These are phyloP conservation scores for Thalpophila matura DNA, from an alignment of 2,888 invertebrate species.

Conservation along the genomic window DNA sequence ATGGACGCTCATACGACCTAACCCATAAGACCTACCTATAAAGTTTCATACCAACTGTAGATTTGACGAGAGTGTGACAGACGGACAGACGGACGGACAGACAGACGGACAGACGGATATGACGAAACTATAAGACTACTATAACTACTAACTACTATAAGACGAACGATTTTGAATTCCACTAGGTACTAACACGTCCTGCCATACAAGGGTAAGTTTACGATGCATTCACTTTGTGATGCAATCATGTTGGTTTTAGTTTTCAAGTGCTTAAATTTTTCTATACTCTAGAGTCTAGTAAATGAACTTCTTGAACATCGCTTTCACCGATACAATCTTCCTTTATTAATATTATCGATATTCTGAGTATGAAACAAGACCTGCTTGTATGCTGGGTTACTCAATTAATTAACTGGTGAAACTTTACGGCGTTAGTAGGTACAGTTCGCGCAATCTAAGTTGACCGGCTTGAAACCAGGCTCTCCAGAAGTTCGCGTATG, in stretches of 20 bases:
- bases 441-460: too few species aligned
- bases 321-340: slow-evolving; percentile 7
- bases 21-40: too few species aligned
- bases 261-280: slow-evolving; percentile 28
- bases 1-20: too few species aligned
- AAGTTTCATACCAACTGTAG: too few species aligned
- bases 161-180: too few species aligned
- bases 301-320: slow-evolving; percentile 18
- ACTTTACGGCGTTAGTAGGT: neutral
- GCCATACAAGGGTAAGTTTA: neutral
- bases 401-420: neutral
- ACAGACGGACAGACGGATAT: too few species aligned
- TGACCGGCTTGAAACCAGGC: too few species aligned
- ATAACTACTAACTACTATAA: too few species aligned
- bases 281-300: slow-evolving; percentile 2
- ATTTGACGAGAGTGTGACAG: too few species aligned
- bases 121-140: too few species aligned
- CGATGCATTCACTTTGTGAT: neutral
- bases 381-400: neutral
- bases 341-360: slow-evolving; percentile 11
- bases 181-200: neutral
- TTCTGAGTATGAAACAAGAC: neutral
- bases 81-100: too few species aligned
- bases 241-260: slow-evolving; percentile 15
- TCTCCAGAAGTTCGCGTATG: too few species aligned